A percentile compares a stretch with the other conserved stretches of the same genome.
phyloP scores from a whole-genome alignment of 2,888 invertebrate species.

The Pristionchus maxplancki region DNA sequence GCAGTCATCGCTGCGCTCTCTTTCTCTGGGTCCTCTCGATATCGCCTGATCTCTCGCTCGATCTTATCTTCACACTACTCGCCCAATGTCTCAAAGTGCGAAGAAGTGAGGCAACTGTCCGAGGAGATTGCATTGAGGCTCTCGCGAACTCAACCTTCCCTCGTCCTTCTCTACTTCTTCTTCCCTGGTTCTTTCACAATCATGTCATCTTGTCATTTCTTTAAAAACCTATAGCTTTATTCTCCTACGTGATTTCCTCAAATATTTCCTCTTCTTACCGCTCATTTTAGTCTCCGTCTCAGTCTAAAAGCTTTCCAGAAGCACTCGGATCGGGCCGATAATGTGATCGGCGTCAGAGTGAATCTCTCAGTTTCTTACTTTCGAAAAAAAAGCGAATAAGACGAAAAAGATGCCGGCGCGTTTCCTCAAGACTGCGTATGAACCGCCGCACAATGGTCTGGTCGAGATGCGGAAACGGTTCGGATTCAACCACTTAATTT shows the following conservation, averaged over 20 bases:
- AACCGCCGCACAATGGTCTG: constrained; percentile 42
- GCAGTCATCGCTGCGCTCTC: not conserved
- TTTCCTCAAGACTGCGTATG: constrained; percentile 39
- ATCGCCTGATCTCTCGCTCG: not conserved
- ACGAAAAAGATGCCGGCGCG: constrained; percentile 22
- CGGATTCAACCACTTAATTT: not conserved
- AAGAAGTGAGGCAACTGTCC: constrained; percentile 30
- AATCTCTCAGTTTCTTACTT: not conserved
- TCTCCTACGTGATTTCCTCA: not conserved
- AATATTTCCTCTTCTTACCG: not conserved
- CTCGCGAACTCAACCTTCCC: constrained; percentile 2
- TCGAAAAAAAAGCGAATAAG: not conserved
- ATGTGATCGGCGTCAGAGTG: constrained; percentile 20
- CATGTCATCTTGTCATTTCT: not conserved
- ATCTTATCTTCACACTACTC: constrained; percentile 17
- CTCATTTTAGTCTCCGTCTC: not conserved
- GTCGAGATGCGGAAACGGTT: constrained; percentile 49
- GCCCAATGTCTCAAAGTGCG: constrained; percentile 30
- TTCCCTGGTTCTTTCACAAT: not conserved
- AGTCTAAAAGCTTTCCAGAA: not conserved
- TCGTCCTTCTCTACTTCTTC: not conserved
- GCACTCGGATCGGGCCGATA: not conserved
- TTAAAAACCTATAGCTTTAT: not conserved
- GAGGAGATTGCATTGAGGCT: not conserved
- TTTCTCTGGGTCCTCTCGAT: not conserved